phyloP scores from a whole-genome alignment of 2,113 vertebrate genomes.

The Psammodynastes pulverulentus region DNA sequence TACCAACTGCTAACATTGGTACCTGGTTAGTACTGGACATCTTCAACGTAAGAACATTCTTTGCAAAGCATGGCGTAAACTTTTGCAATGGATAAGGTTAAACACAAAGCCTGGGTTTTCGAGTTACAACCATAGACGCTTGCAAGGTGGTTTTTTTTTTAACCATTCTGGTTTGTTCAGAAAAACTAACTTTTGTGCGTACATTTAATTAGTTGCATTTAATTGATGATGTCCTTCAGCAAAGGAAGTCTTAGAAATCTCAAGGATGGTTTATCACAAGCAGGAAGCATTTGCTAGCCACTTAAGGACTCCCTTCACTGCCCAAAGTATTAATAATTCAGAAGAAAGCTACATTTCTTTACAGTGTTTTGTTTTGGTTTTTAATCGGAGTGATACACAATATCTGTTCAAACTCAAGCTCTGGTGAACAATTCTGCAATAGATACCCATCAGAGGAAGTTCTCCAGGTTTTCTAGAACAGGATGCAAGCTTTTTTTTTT shows the following conservation, averaged over 20 bases:
- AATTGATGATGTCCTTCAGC: slow-evolving; percentile 27
- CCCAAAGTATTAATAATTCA: slow-evolving; percentile 52
- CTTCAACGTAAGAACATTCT: not conserved
- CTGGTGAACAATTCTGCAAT: slow-evolving; percentile 5
- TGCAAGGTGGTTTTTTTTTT: not conserved
- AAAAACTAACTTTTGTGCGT: not conserved
- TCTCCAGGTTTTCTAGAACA: not conserved
- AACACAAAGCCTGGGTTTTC: not conserved
- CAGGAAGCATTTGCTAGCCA: slow-evolving; percentile 30
- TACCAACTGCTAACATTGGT: not conserved
- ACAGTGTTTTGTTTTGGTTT: not conserved
- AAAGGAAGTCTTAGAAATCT: slow-evolving; percentile 12
- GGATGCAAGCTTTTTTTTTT: not conserved
- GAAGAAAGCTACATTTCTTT: slow-evolving; percentile 28
- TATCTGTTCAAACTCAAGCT: not conserved
- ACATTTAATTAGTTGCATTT: slow-evolving; percentile 20
- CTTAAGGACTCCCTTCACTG: slow-evolving; percentile 14
- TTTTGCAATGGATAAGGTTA: not conserved
- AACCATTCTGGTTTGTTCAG: not conserved
- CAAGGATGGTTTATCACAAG: slow-evolving; percentile 26
- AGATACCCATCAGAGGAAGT: slow-evolving; percentile 10
- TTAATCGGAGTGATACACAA: slow-evolving; percentile 19
- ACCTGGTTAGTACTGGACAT: not conserved
- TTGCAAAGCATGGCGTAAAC: not conserved
- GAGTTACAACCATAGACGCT: fast-evolving